Evolutionary conservation across 2,888 invertebrate genomes (phyloP).

Genomic region (Rhopalosiphum nymphaeae): DNA sequence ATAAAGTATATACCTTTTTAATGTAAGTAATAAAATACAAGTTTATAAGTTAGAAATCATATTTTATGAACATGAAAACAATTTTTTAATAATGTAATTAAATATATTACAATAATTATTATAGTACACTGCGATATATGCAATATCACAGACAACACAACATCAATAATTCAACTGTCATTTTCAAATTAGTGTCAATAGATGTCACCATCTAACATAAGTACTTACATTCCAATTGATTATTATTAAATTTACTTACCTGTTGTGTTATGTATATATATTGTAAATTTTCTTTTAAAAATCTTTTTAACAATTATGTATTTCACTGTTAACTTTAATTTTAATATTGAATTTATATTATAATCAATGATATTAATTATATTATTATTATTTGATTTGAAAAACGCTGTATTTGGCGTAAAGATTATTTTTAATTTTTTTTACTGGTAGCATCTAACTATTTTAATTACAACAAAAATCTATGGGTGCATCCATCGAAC

Average conservation of each 20-base stretch:
- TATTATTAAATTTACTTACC: too few species aligned
- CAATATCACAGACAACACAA: neutral
- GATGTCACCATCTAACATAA: too few species aligned
- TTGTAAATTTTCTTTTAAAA: too few species aligned
- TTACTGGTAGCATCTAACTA: neutral
- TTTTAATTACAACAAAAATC: neutral
- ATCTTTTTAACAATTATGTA: too few species aligned
- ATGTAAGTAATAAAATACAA: neutral
- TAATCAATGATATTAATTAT: too few species aligned
- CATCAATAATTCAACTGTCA: neutral
- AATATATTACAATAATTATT: neutral
- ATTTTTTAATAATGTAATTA: neutral
- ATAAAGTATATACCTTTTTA: neutral
- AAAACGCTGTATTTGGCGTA: too few species aligned
- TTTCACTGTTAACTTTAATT: too few species aligned
- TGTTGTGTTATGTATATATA: too few species aligned
- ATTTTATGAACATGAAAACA: neutral
- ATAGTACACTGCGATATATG: neutral
- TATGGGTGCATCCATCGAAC: neutral
- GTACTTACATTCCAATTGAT: too few species aligned
- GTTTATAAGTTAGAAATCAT: neutral
- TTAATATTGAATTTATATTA: too few species aligned
- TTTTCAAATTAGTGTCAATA: neutral
- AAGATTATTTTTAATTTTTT: too few species aligned
- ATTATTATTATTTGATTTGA: too few species aligned